Conservation (phyloP, 2,113 vertebrate species). For the Ochotona curzoniae region DNA sequence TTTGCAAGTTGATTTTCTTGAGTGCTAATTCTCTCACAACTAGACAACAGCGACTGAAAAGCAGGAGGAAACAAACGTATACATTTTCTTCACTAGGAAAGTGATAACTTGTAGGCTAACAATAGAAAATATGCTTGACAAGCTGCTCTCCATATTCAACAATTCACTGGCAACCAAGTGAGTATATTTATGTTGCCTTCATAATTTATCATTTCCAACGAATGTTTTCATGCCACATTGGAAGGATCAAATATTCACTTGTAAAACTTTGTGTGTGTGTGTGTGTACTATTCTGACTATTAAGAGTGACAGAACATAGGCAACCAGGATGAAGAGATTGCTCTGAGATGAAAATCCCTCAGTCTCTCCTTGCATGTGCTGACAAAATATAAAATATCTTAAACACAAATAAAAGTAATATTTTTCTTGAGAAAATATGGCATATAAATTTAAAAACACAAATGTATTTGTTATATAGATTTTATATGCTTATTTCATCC, state of each 20-base stretch:
- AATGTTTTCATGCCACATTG: not conserved
- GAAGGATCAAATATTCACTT: not conserved
- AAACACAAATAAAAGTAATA: constrained; percentile 6
- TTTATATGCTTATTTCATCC: constrained; percentile 10
- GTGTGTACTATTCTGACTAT: not conserved
- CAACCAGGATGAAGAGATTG: not conserved
- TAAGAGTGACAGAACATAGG: not conserved
- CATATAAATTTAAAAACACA: not conserved
- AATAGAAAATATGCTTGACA: not conserved
- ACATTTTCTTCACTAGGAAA: not conserved
- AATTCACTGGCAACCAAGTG: not conserved
- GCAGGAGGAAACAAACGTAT: not conserved
- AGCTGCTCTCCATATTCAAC: not conserved
- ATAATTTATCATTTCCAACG: not conserved
- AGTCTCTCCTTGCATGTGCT: not conserved
- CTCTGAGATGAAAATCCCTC: not conserved
- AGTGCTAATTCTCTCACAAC: not conserved
- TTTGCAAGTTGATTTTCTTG: not conserved
- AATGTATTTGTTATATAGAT: not conserved
- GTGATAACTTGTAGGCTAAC: not conserved
- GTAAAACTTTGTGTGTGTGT: not conserved
- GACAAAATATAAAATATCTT: not conserved
- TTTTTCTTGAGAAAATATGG: not conserved
- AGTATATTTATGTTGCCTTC: not conserved
- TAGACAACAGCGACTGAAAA: not conserved